Conservation (phyloP, 2,113 vertebrate species). For the Bubo bubo region DNA sequence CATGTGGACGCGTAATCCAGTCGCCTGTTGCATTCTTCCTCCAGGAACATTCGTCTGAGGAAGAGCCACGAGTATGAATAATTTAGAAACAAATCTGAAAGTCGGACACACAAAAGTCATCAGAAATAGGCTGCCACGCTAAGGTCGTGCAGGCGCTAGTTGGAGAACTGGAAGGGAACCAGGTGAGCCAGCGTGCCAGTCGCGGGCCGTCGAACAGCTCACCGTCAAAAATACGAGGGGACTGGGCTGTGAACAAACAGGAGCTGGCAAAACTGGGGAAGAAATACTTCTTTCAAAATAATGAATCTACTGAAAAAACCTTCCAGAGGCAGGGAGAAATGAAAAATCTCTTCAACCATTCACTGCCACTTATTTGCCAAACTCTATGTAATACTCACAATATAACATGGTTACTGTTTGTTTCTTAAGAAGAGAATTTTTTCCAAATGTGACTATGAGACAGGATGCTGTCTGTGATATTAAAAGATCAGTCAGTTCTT, state of each 20-base stretch:
- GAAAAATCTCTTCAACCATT: neutral
- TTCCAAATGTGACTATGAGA: neutral
- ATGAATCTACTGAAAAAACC: neutral
- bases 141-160: fast-evolving
- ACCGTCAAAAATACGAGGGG: fast-evolving
- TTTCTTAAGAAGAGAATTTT: neutral
- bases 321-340: neutral
- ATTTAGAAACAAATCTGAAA: neutral
- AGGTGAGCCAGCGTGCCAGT: neutral
- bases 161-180: neutral
- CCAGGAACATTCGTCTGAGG: fast-evolving
- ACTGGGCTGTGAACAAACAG: neutral
- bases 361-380: neutral
- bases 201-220: fast-evolving
- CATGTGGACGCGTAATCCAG: neutral
- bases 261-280: neutral
- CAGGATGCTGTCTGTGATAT: neutral
- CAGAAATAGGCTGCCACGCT: neutral
- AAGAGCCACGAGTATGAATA: fast-evolving
- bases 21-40: neutral
- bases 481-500: neutral
- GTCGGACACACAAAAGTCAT: fast-evolving
- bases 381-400: fast-evolving
- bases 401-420: neutral
- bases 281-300: neutral